phyloP scores from a whole-genome alignment of 2,888 invertebrate genomes.

The Coleophora flavipennella region DNA sequence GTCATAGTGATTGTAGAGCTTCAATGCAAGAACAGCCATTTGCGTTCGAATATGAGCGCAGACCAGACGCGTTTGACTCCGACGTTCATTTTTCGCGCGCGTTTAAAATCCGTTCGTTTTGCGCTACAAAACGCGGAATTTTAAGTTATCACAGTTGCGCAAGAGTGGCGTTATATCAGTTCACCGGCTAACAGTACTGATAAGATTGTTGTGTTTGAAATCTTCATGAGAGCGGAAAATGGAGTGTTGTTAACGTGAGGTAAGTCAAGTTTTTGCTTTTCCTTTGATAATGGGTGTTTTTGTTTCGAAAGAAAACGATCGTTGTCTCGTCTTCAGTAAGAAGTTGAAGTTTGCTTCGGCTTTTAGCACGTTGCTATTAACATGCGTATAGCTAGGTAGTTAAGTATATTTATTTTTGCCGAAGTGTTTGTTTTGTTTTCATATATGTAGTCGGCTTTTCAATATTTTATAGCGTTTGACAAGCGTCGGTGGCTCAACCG shows the following conservation, averaged over 20 bases:
- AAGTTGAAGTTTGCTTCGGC: slow-evolving; percentile 5
- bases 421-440: too few species aligned
- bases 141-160: slow-evolving; percentile 13
- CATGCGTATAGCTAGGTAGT: too few species aligned
- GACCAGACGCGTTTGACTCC: slow-evolving; percentile 38
- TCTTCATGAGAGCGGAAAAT: slow-evolving; percentile 36
- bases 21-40: slow-evolving; percentile 43
- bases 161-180: slow-evolving; percentile 31
- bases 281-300: slow-evolving; percentile 34
- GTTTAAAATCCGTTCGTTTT: slow-evolving; percentile 28
- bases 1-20: slow-evolving; percentile 49
- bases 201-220: slow-evolving; percentile 31
- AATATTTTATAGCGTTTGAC: too few species aligned
- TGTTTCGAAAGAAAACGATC: slow-evolving; percentile 16
- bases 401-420: too few species aligned
- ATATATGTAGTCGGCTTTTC: too few species aligned
- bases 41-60: slow-evolving; percentile 50
- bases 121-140: slow-evolving; percentile 21
- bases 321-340: slow-evolving; percentile 4
- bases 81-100: slow-evolving; percentile 23
- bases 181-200: slow-evolving; percentile 20
- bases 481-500: too few species aligned
- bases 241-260: slow-evolving; percentile 57
- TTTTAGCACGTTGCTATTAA: background rate
- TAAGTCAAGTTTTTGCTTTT: slow-evolving; percentile 36